These are phyloP conservation scores for Glossophaga mutica DNA, from an alignment of 2,797 vertebrate genomes.

Conservation along the genomic window DNA sequence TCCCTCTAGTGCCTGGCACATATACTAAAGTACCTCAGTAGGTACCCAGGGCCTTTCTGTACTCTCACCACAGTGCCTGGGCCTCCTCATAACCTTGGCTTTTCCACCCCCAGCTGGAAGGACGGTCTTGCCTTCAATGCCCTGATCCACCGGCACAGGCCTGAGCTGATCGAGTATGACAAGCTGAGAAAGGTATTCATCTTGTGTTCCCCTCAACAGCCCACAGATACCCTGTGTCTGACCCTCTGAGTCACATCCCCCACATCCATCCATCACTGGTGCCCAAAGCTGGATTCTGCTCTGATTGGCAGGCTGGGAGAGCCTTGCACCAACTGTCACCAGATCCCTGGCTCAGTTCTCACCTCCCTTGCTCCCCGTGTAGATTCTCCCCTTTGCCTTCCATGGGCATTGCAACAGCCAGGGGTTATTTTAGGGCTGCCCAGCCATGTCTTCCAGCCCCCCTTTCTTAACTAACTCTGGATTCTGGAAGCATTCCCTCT, in stretches of 20 bases:
- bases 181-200: conserved; percentile 91
- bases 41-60: accelerated
- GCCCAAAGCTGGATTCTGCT: not conserved
- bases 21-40: not conserved
- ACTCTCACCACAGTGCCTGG: not conserved
- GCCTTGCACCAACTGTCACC: not conserved
- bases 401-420: not conserved
- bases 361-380: accelerated
- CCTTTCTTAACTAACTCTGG: not conserved
- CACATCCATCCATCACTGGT: accelerated
- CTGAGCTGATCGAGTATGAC: conserved; percentile 95
- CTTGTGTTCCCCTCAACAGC: not conserved
- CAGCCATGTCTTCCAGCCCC: not conserved
- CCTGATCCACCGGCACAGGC: conserved; percentile 94
- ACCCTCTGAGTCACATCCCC: not conserved
- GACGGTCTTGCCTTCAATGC: conserved; percentile 96
- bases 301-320: not conserved
- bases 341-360: not conserved
- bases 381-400: not conserved
- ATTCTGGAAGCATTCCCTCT: not conserved
- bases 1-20: not conserved
- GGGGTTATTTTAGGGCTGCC: not conserved
- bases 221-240: no score
- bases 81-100: not conserved
- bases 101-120: conserved; percentile 89